Conservation (phyloP, 2,113 vertebrate species). For the Eurystomus gularis region DNA sequence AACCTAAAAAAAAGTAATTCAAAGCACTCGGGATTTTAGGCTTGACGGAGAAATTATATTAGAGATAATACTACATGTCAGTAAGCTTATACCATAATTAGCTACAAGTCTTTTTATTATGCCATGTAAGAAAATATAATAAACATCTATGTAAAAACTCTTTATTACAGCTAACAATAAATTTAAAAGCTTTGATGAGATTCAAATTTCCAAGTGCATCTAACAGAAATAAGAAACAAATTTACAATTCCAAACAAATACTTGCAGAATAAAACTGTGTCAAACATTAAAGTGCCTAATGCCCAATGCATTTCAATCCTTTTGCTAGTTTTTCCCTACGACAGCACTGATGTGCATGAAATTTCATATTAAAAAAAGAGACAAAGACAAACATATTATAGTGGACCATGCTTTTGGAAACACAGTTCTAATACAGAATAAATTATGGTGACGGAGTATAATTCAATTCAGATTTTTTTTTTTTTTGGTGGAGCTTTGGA, state of each 20-base stretch:
- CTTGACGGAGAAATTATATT: neutral
- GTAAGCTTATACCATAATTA: neutral
- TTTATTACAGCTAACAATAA: neutral
- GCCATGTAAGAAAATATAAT: neutral
- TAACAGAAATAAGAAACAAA: neutral
- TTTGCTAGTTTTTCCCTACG: neutral
- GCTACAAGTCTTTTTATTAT: neutral
- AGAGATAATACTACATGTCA: neutral
- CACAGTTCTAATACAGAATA: neutral
- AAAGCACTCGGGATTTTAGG: neutral
- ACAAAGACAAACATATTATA: neutral
- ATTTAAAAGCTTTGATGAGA: neutral
- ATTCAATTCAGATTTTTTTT: neutral
- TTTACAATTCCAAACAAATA: neutral
- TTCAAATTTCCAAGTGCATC: neutral
- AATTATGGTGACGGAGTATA: neutral
- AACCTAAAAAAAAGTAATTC: neutral
- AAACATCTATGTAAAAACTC: neutral
- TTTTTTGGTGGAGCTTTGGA: neutral
- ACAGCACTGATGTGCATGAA: neutral
- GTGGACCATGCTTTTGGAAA: neutral
- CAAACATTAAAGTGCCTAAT: neutral
- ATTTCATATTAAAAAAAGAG: neutral
- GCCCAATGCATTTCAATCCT: neutral
- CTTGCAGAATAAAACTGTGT: neutral